Base-by-base conservation (phyloP, 2,113 vertebrate genomes). In the Tautogolabrus adspersus region DNA sequence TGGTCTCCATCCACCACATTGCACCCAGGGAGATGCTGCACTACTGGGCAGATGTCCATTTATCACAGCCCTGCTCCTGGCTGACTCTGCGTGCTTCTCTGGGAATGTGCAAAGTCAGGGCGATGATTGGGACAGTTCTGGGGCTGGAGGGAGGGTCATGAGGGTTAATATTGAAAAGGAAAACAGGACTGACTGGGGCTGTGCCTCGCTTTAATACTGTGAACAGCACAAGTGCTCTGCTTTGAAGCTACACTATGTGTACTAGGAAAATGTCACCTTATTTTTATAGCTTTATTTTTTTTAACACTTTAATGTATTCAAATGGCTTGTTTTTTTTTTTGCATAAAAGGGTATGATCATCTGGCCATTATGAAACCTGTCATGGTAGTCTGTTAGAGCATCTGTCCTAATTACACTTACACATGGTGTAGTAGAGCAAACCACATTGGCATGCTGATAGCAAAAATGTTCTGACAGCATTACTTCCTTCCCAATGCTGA, bases 1-100 rank as follows among this genome's bases (percentile, higher is more conserved):
- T 97, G 89, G 94, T 95, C 79, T 96, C 96, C 1, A 89, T 95
- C 9, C 97, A 98, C 79, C 88, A 86, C 11, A 63, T 95, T 49
- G 49, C 89, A 3, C 95, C 96, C 23, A 75, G 69, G 51, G 88
- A 93, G 62, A 95, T 97, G 95, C 67, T 88, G 49, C 84, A 77
- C 13, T 93, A 93, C 75, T 97, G 96, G 96, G 78, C 89, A 1
- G 93, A 93, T 4, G 47, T 92, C 51, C 91, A 91, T 15, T 82
- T 87, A 0, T 38, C 81, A 0, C 75, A 85, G 2, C 83, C 90
- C 4, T 97, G 96, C 79, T 93, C 94, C n/a, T 94, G 93, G 94
- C 61, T 95, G 65, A 80, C 81, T 13, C 15, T 81, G 1, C 93
- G 94, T 16, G 88, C 88, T 0, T 89, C 93, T 5, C 78, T 96